Percentiles rank a stretch among this genome's conserved stretches.
These are phyloP conservation scores for Parotocinclus haroldoi DNA, from an alignment of 2,797 vertebrate genomes.

Conservation along the genomic window DNA sequence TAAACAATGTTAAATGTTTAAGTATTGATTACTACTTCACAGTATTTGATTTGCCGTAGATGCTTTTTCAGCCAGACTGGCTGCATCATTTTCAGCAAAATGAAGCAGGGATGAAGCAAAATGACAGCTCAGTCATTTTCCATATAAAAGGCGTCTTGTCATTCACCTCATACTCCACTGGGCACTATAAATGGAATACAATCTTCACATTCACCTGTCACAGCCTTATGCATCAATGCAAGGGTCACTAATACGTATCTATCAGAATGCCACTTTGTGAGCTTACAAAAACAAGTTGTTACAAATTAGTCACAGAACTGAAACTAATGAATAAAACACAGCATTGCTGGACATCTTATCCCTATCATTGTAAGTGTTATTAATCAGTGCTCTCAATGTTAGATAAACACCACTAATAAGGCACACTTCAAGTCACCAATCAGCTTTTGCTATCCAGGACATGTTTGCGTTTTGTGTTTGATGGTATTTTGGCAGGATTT, in stretches of 20 bases:
- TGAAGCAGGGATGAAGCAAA: background rate
- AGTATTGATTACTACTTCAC: background rate
- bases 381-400: background rate
- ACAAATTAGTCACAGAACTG: slow-evolving; percentile 60
- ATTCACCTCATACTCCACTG: slow-evolving; percentile 17
- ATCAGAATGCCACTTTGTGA: background rate
- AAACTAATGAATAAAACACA: slow-evolving; percentile 57
- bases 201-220: slow-evolving; percentile 49
- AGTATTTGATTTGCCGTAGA: background rate
- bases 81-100: background rate
- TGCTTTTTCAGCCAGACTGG: background rate
- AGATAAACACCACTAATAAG: background rate
- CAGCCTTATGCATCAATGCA: slow-evolving; percentile 48
- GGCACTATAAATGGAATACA: slow-evolving; percentile 30
- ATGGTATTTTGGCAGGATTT: slow-evolving; percentile 8
- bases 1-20: no score
- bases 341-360: no score
- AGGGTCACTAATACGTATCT: slow-evolving; percentile 45
- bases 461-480: background rate
- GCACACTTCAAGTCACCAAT: no score
- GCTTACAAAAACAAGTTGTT: slow-evolving; percentile 66
- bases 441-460: no score
- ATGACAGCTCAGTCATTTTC: slow-evolving; percentile 26
- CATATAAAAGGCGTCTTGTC: slow-evolving; percentile 16
- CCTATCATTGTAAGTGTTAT: no score